Evolutionary conservation across 2,888 invertebrate species (phyloP), one percentile per base, ranked within the genome.

Genomic region (Anorthoa munda): DNA sequence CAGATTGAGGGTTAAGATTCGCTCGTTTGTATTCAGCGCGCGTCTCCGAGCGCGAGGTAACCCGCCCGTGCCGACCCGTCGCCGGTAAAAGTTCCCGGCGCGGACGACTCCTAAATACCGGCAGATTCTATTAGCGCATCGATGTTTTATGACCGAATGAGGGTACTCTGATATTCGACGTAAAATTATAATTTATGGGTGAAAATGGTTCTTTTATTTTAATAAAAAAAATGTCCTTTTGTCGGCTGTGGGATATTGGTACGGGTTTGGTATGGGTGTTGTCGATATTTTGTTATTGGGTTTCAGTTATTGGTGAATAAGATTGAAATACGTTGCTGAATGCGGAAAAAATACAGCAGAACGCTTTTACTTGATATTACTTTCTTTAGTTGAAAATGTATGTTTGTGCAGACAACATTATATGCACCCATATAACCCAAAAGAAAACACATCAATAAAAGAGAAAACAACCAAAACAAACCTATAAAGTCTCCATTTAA

Each of bases 1-100:
- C 93, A 93, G 94, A 94, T 94, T 94, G 93, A 91, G 92, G 94
- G 93, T 91, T 92, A 93, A 92, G 93, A 94, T 93, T 93, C 84
- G 82, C 92, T 92, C 92, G 91, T 95, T 95, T 92, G 93, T 94
- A 95, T 95, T 92, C 95, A 90, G 88, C 75, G 75, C 75, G 87
- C 88, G 91, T 75, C 79, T 75, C 55, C 72, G 85, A 86, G 84
- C 77, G 84, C 88, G 88, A 88, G 88, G 88, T 87, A 86, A 84
- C 89, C 88, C 87, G 82, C 85, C 83, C 80, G 79, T 72, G 85
- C 85, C 89, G 79, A 45, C 60, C 60, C 23, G 55, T 23, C 23
- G 65, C 86, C 89, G 88, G 86, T 85, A 87, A 88, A 89, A 90
- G 89, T 90, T 91, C 89, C 88, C 89, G 90, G 88, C 86, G 86